Evolutionary conservation across 2,797 vertebrate species (phyloP), one percentile per base, ranked within the genome.

Genomic region (Dicrostonyx torquatus): DNA sequence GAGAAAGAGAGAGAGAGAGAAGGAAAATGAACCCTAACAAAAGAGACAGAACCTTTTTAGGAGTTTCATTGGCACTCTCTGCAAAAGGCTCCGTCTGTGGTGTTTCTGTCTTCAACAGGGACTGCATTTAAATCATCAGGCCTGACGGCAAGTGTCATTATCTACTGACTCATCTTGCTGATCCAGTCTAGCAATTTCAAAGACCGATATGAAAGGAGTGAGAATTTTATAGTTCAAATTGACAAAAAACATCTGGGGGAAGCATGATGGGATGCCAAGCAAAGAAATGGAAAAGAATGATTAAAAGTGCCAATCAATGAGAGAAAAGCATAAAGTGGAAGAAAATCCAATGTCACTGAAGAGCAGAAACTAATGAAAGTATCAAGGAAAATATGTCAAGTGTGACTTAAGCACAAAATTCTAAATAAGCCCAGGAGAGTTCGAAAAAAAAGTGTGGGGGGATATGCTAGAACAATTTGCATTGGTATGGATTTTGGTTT

Each of bases 271-370:
- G 84, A 78, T 87, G 58, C 73, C 73, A 43, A 17, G 14, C 80
- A 96, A 37, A 9, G 70, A 90, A 90, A 94, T 9, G 5, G 62
- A 80, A 91, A 86, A 87, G 64, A 84, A 60, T 29, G n/a, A 40
- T 79, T 4, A 17, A 43, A 78, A 18, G 9, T 26, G 43, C 50
- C 77, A 92, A 11, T 43, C 0, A 34, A 72, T 24, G 88, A 11
- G 31, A 83, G 55, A 70, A 60, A 45, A 77, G 58, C 34, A 17
- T 58, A 48, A 40, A 58, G 29, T 14, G 12, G 29, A 78, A 68
- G 91, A 29, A 40, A 70, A 66, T 9, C 5, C 26, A 34, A 72
- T 45, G 68, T 40, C 72, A 72, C 31, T 72, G 55, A 58, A 91
- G 55, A 83, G 45, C 58, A 82, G 78, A 68, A 68, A 12, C 82